A percentile compares a stretch with the other conserved stretches of the same genome.
Conservation (phyloP, 1,140 invertebrate genomes). For the Stenopsyche tienmushanensis region DNA sequence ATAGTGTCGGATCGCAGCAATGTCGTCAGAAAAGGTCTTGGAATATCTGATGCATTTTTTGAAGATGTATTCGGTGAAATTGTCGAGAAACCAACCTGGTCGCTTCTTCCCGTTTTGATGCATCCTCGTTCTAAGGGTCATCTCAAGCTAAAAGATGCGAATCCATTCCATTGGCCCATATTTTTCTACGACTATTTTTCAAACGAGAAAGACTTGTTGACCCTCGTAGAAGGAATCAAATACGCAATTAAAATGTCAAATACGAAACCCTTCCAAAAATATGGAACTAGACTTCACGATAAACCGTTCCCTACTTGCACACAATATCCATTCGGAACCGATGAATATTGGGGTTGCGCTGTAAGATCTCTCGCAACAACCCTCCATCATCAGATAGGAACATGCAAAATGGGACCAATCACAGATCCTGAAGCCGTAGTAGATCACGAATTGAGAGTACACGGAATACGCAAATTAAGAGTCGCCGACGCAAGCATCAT, state of each 20-base stretch:
- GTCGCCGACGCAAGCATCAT: conserved; percentile 53
- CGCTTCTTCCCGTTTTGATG: conserved; percentile 67
- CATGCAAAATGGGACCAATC: conserved; percentile 64
- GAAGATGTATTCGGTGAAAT: conserved; percentile 59
- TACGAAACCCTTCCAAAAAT: conserved; percentile 46
- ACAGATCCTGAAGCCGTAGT: conserved; percentile 60
- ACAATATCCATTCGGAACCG: conserved; percentile 47
- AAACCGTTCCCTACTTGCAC: conserved; percentile 55
- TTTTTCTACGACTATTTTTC: conserved; percentile 53
- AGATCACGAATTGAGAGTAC: conserved; percentile 57
- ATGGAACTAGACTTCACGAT: conserved; percentile 47
- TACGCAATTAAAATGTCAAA: conserved; percentile 44
- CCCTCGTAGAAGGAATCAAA: conserved; percentile 48
- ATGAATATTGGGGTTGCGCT: conserved; percentile 58
- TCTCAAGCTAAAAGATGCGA: conserved; percentile 63
- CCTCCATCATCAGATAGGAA: conserved; percentile 59
- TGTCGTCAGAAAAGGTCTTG: conserved; percentile 58
- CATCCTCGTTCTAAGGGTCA: conserved; percentile 73
- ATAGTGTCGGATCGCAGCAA: conserved; percentile 63
- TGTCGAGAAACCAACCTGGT: conserved; percentile 62
- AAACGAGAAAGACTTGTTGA: conserved; percentile 45
- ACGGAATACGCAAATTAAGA: conserved; percentile 48
- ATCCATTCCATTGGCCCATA: conserved; percentile 73
- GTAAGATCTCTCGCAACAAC: conserved; percentile 48
- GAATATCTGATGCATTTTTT: conserved; percentile 61